phyloP scores from a whole-genome alignment of 2,797 vertebrate species.

The Serranus cabrilla region DNA sequence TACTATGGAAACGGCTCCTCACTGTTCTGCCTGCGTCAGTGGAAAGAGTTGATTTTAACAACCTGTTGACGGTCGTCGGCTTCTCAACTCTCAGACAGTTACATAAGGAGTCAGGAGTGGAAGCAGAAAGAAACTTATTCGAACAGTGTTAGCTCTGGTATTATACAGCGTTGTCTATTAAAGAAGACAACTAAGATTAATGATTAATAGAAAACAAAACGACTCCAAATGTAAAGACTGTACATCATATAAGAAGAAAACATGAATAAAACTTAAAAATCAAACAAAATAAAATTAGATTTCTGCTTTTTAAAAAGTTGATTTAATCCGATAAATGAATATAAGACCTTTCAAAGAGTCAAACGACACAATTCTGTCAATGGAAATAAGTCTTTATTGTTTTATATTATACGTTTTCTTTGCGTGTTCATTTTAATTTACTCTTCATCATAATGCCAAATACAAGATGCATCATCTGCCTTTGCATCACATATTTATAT shows the following conservation, averaged over 20 bases:
- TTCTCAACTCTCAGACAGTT: constrained; percentile 18
- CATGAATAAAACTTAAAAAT: too few species aligned
- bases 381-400: too few species aligned
- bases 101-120: constrained; percentile 4
- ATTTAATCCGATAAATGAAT: too few species aligned
- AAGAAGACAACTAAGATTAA: neutral
- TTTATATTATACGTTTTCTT: too few species aligned
- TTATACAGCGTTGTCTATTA: neutral
- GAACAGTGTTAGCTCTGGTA: neutral
- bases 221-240: neutral
- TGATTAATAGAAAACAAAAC: neutral
- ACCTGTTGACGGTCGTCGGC: constrained; percentile 25
- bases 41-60: constrained; percentile 24
- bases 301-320: too few species aligned
- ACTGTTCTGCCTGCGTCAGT: constrained; percentile 20
- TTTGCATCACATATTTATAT: neutral
- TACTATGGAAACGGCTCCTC: constrained; percentile 65
- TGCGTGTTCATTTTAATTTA: neutral
- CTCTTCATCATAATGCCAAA: neutral
- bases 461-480: neutral
- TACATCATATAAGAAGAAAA: too few species aligned
- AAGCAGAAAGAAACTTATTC: neutral
- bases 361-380: too few species aligned
- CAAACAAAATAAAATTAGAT: too few species aligned
- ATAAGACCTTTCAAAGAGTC: too few species aligned